These are phyloP conservation scores for Smutsia gigantea DNA, from an alignment of 2,797 vertebrate genomes.

Conservation along the genomic window DNA sequence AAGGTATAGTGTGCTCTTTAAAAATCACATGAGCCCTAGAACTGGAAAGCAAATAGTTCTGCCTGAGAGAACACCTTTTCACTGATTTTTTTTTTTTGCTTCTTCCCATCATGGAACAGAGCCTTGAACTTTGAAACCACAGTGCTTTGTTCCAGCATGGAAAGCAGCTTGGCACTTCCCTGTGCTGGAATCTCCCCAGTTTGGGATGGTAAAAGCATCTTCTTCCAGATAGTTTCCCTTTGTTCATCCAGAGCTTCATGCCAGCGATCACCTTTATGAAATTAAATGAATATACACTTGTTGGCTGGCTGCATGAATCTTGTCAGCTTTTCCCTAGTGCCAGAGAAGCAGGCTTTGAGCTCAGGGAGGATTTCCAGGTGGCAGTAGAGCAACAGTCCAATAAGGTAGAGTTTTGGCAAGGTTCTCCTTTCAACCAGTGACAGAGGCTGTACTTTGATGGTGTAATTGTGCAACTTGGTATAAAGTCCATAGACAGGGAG, in stretches of 20 bases:
- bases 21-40: conserved; percentile 49
- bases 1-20: conserved; percentile 24
- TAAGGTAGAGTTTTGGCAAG: conserved; percentile 50
- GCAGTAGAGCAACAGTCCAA: conserved; percentile 45
- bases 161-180: conserved; percentile 38
- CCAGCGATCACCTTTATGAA: conserved; percentile 69
- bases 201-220: conserved; percentile 33
- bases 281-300: conserved; percentile 59
- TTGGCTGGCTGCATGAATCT: conserved; percentile 59
- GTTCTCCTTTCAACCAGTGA: conserved; percentile 58
- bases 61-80: not conserved
- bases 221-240: conserved; percentile 32
- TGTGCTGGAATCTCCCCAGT: not conserved
- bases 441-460: conserved; percentile 41
- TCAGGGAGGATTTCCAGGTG: conserved; percentile 77
- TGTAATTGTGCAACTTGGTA: conserved; percentile 79
- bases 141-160: conserved; percentile 24
- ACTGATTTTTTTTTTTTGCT: not conserved
- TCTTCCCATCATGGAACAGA: conserved; percentile 9
- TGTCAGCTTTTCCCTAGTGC: conserved; percentile 73
- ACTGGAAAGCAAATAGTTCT: conserved; percentile 60
- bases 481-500: conserved; percentile 81
- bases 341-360: conserved; percentile 72
- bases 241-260: conserved; percentile 39
- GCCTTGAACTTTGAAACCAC: conserved; percentile 60